Evolutionary conservation across 2,113 vertebrate species (phyloP).

Genomic region (Mandrillus leucophaeus): DNA sequence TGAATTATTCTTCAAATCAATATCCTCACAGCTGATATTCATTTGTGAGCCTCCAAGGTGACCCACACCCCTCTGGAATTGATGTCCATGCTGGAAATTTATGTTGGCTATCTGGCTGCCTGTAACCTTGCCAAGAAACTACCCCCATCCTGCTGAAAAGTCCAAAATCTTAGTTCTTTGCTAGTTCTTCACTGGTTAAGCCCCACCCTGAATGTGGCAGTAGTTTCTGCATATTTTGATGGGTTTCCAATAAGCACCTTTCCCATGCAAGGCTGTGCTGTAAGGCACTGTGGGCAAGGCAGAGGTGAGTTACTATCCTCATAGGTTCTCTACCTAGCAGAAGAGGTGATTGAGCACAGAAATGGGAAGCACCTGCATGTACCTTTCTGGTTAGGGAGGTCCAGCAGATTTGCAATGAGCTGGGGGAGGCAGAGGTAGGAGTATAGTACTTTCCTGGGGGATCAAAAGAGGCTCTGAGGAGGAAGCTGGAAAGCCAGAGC

Average conservation of each 20-base stretch:
- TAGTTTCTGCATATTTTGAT: neutral
- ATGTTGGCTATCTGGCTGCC: neutral
- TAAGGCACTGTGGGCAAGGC: rapidly evolving
- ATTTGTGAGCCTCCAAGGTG: neutral
- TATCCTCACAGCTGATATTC: neutral
- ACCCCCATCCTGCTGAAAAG: neutral
- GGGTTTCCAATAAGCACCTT: neutral
- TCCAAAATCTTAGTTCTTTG: no score
- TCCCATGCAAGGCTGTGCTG: neutral
- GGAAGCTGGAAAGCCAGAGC: neutral
- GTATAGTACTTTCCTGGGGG: neutral
- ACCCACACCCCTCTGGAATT: neutral
- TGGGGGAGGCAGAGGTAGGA: neutral
- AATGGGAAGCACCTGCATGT: neutral
- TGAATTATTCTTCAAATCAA: neutral
- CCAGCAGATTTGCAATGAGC: neutral
- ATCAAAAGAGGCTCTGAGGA: neutral
- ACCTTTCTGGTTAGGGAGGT: neutral
- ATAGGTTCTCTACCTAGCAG: neutral
- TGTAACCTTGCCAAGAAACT: neutral
- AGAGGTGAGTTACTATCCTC: neutral
- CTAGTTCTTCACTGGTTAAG: neutral
- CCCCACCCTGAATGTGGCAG: neutral
- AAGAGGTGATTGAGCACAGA: neutral
- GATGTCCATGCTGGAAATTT: no score